These are phyloP conservation scores for Upupa epops DNA, from an alignment of 2,113 vertebrate genomes.

Conservation along the genomic window DNA sequence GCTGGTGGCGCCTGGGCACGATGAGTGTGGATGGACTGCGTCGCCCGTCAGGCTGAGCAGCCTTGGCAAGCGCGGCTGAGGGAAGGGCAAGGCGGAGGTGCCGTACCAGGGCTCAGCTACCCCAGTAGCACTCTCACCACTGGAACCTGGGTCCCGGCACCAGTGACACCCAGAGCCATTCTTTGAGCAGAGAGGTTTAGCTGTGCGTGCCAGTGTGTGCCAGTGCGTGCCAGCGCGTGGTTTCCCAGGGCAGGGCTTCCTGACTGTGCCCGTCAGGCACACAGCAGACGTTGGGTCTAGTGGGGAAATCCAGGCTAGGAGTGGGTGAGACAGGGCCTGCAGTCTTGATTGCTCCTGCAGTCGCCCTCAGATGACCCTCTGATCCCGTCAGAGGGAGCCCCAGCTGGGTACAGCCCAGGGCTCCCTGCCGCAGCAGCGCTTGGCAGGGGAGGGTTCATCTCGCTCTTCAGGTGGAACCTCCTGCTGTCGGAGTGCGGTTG, in stretches of 20 bases:
- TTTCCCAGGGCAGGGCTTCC: not conserved
- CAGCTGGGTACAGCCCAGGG: not conserved
- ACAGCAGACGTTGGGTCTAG: not conserved
- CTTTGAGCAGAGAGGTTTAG: not conserved
- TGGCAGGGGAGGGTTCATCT: conserved; percentile 11
- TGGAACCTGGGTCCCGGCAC: not conserved
- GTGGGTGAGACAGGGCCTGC: conserved; percentile 10
- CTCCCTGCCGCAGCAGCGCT: not conserved
- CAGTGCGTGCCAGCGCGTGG: not conserved
- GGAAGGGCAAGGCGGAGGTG: not conserved
- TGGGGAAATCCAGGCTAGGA: conserved; percentile 6
- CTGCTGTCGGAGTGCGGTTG: conserved; percentile 1
- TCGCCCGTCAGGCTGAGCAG: not conserved
- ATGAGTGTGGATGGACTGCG: not conserved
- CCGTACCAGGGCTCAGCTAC: not conserved
- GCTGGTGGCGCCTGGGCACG: too few species aligned
- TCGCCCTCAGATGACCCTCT: conserved; percentile 29
- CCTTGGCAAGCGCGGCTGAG: not conserved
- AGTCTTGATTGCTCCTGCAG: conserved; percentile 14
- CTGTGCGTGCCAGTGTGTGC: not conserved
- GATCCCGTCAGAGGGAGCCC: not conserved
- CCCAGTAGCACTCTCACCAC: not conserved
- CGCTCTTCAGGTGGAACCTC: conserved; percentile 32
- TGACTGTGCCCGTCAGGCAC: not conserved
- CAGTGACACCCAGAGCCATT: not conserved